Evolutionary conservation across 2,888 invertebrate species (phyloP).

Genomic region (Cyclophora punctaria): DNA sequence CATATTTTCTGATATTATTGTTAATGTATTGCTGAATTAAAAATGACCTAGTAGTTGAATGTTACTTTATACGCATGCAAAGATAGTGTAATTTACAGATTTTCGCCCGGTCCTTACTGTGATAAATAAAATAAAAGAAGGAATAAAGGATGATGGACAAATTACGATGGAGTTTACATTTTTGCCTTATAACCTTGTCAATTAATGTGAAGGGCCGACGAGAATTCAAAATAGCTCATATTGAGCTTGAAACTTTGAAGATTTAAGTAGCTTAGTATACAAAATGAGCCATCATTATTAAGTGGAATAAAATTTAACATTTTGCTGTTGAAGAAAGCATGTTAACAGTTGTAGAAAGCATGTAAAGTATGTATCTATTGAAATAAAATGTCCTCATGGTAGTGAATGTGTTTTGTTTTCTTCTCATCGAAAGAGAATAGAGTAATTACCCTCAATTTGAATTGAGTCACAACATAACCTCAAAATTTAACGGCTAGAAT

Average conservation of each 20-base stretch:
- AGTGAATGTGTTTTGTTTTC: conserved; percentile 36
- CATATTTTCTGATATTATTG: conserved; percentile 57
- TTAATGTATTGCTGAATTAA: conserved; percentile 36
- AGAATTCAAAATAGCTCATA: conserved; percentile 69
- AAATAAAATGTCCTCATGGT: conserved; percentile 66
- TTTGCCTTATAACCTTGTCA: conserved; percentile 51
- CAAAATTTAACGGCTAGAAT: no score
- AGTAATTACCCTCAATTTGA: no score
- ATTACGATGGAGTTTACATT: conserved; percentile 44
- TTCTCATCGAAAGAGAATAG: no score
- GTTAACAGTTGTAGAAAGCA: conserved; percentile 50
- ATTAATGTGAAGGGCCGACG: conserved; percentile 59
- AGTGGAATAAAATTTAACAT: conserved; percentile 43
- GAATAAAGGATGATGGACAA: conserved; percentile 41
- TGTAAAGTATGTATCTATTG: conserved; percentile 61
- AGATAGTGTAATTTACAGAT: conserved; percentile 68
- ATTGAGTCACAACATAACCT: no score
- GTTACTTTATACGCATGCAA: conserved; percentile 67
- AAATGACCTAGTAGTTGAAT: conserved; percentile 56
- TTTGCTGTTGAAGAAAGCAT: conserved; percentile 39
- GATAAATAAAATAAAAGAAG: conserved; percentile 51
- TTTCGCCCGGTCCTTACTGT: conserved; percentile 73
- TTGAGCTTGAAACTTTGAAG: conserved; percentile 68
- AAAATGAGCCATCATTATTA: conserved; percentile 56
- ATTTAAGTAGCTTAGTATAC: conserved; percentile 60